Percentiles rank a stretch among this genome's conserved stretches.
Evolutionary conservation across 2,888 invertebrate genomes (phyloP).

Genomic region (Oscheius onirici): DNA sequence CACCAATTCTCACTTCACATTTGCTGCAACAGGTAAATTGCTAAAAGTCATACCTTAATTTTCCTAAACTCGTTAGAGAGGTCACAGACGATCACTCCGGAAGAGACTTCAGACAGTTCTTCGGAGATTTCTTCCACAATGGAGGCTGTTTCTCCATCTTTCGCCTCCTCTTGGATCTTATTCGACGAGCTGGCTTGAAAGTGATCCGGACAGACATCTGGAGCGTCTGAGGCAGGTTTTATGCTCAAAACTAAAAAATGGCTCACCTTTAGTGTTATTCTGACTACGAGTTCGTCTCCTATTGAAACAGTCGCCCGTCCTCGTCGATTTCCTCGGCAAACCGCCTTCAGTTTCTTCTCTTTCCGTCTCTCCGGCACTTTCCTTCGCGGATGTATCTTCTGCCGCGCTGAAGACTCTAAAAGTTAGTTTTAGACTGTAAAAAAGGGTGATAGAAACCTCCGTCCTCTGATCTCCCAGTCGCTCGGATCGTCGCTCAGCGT

Average conservation of each 20-base stretch:
- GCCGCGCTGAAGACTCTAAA: constrained; percentile 39
- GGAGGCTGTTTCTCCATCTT: background rate
- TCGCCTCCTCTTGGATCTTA: background rate
- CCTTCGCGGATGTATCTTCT: constrained; percentile 59
- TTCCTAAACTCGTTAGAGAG: constrained; percentile 45
- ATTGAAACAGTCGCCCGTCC: background rate
- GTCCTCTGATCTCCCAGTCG: constrained; percentile 20
- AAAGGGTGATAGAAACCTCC: constrained; percentile 10
- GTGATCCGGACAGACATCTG: background rate
- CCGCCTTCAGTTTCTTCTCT: constrained; percentile 18
- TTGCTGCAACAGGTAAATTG: no score
- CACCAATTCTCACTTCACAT: no score
- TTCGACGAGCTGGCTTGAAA: background rate
- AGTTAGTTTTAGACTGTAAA: background rate
- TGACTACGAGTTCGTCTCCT: constrained; percentile 19
- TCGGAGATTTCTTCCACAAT: background rate
- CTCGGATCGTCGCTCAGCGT: constrained; percentile 30
- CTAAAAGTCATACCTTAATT: constrained; percentile 34
- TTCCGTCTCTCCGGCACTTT: constrained; percentile 54
- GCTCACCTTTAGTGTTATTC: constrained; percentile 3
- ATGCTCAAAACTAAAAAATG: background rate
- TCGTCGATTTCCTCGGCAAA: background rate
- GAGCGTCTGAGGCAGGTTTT: background rate
- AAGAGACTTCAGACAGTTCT: constrained; percentile 43
- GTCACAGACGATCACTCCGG: constrained; percentile 51